Base-by-base conservation (phyloP, 2,797 vertebrate species). In the Acomys russatus region DNA sequence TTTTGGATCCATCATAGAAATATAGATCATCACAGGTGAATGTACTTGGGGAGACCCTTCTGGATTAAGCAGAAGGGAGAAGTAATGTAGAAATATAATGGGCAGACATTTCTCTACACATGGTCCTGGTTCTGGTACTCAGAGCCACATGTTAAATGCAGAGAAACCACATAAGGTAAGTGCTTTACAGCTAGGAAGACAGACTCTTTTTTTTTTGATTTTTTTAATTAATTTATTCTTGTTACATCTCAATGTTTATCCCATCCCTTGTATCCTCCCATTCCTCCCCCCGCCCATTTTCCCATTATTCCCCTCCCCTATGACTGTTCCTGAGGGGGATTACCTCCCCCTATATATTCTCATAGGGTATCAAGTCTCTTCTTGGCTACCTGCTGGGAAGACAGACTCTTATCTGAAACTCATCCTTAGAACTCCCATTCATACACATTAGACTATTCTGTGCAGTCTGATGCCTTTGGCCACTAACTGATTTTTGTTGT, bases 21-120 rank as follows among this genome's bases (percentile, higher is more conserved):
- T 97, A 93, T 56, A 95, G 92, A 90, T 56, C 90, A 95, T 68
- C 2, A 35, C 83, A 90, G 68, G 88, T 94, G 49, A 92, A 3
- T 1, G 88, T 66, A 33, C 56, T 95, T 95, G n/a, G 9, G 77
- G 49, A 94, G 22, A 74, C 59, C 18, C 9, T 96, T 94, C 54
- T 76, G 22, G 2, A 92, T 77, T 80, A 64, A 84, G 95, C 33
- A 92, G 64, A 90, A 14, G 25, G 18, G 63, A 82, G 66, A 96
- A 92, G 87, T 91, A 85, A 44, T 44, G 44, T 44, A 44, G 56
- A 92, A 96, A 94, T 70, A 63, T 30, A 84, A 91, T 15, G 49
- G 22, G 51, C 9, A 77, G 51, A 83, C 56, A 89, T 92, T 91
- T 93, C 7, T 22, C 96, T 90, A 10, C 49, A 44, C 35, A 79